These are phyloP conservation scores for Galeruca laticollis DNA, from an alignment of 2,888 invertebrate genomes.

Conservation along the genomic window DNA sequence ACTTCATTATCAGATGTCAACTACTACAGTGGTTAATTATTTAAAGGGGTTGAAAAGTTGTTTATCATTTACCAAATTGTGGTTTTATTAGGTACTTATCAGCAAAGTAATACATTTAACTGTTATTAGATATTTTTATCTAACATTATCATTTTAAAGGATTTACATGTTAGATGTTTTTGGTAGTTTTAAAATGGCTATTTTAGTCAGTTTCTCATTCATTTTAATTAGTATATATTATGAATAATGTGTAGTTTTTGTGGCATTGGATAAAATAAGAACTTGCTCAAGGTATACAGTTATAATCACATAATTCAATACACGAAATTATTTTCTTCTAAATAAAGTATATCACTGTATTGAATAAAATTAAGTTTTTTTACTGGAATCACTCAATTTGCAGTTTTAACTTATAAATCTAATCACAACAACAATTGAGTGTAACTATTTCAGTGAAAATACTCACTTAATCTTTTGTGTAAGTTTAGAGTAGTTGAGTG, in stretches of 20 bases:
- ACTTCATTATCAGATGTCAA: not conserved
- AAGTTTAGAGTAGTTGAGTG: no score
- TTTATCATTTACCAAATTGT: conserved; percentile 3
- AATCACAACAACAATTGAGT: no score
- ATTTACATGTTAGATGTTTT: no score
- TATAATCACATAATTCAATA: not conserved
- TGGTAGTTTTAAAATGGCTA: no score
- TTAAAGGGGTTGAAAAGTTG: not conserved
- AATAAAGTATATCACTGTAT: not conserved
- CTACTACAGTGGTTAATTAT: not conserved
- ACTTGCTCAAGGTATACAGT: not conserved
- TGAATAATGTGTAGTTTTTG: no score
- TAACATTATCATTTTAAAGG: no score
- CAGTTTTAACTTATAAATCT: no score
- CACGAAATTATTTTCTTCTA: not conserved
- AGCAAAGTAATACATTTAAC: not conserved
- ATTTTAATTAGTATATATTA: no score
- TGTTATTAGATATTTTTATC: not conserved
- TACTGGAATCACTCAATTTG: not conserved
- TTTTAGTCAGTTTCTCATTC: no score
- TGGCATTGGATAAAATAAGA: no score
- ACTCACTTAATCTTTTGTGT: no score
- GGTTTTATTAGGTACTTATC: not conserved
- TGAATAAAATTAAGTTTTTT: not conserved
- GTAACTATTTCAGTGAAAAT: no score